Evolutionary conservation across 2,888 invertebrate species (phyloP).

Genomic region (Mimumesa dahlbomi): DNA sequence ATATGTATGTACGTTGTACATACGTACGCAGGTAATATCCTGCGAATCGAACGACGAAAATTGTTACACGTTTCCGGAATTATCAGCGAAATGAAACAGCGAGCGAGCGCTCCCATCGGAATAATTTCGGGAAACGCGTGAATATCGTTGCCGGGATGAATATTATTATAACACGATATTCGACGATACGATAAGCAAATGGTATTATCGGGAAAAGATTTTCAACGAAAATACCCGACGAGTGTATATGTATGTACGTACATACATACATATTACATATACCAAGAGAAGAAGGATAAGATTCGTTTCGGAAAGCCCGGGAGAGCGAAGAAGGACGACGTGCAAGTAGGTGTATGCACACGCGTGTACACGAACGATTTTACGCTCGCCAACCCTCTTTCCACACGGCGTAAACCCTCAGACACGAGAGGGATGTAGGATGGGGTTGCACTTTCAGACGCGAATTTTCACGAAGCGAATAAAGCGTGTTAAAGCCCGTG

Average conservation of each 20-base stretch:
- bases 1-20: background rate
- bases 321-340: conserved; percentile 19
- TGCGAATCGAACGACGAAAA: background rate
- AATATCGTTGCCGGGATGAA: background rate
- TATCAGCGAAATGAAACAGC: background rate
- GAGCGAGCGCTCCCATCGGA: too few species aligned
- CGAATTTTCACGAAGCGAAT: conserved; percentile 63
- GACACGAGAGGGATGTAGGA: conserved; percentile 49
- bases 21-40: background rate
- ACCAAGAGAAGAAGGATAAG: too few species aligned
- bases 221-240: conserved; percentile 32
- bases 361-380: conserved; percentile 55
- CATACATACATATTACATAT: too few species aligned
- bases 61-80: background rate
- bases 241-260: too few species aligned
- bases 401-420: conserved; percentile 58
- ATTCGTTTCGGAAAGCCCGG: conserved; percentile 50
- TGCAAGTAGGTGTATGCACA: conserved; percentile 40
- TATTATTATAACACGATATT: too few species aligned
- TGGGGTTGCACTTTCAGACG: conserved; percentile 56
- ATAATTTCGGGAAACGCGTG: too few species aligned
- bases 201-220: conserved; percentile 26
- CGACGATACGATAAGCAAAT: too few species aligned
- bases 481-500: conserved; percentile 58
- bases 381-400: conserved; percentile 58